A percentile compares a stretch with the other conserved stretches of the same genome.
Conservation (phyloP, 2,888 invertebrate genomes). For the Labia minor region DNA sequence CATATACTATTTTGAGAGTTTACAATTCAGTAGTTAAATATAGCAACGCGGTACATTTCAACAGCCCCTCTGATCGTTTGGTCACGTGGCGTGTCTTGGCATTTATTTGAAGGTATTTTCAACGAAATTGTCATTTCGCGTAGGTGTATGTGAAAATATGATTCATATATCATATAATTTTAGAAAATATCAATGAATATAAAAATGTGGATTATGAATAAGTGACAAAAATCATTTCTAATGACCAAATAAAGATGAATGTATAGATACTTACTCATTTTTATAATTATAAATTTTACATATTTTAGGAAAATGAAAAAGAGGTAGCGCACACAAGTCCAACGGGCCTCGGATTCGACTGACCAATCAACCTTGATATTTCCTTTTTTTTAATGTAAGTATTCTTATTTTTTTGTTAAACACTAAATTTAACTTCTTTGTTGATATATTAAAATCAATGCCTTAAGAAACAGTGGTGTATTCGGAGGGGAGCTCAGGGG, state of each 20-base stretch:
- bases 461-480: no score
- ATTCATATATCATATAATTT: background rate
- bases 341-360: background rate
- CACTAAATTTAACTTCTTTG: no score
- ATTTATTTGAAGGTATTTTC: constrained; percentile 7
- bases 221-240: no score
- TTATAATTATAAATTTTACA: no score
- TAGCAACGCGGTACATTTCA: background rate
- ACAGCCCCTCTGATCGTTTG: background rate
- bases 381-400: no score
- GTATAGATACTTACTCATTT: no score
- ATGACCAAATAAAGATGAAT: no score
- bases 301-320: background rate
- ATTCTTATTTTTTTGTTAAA: no score
- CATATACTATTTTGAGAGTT: background rate
- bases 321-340: background rate
- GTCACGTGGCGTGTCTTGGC: background rate
- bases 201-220: background rate
- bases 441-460: no score
- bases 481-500: no score
- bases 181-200: background rate
- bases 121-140: constrained; percentile 8
- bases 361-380: no score
- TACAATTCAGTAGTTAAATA: background rate
- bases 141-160: constrained; percentile 3